These are phyloP conservation scores for Trichonephila inaurata DNA, from an alignment of 1,140 invertebrate species.

Conservation along the genomic window DNA sequence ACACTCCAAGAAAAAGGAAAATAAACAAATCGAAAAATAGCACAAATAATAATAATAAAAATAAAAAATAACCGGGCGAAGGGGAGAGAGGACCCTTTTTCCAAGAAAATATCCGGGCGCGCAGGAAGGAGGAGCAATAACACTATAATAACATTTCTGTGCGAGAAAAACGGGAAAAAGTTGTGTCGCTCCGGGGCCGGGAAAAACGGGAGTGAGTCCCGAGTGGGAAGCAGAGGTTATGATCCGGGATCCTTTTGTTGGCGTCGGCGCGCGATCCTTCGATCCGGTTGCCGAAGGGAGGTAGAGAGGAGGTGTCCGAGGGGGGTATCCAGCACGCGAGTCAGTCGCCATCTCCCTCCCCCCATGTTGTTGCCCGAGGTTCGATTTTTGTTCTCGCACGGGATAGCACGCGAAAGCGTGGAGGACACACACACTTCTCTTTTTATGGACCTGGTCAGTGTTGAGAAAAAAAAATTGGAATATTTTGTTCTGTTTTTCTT, in stretches of 20 bases:
- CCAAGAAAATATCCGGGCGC: conserved; percentile 22
- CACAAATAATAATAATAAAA: not conserved
- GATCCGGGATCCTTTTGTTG: conserved; percentile 62
- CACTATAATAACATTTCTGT: conserved; percentile 56
- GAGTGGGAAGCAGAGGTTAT: conserved; percentile 69
- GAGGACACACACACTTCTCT: not conserved
- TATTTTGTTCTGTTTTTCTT: not conserved
- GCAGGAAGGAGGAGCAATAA: conserved; percentile 26
- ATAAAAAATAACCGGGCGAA: not conserved
- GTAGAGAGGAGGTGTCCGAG: not conserved
- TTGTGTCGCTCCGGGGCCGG: conserved; percentile 27
- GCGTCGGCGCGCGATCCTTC: conserved; percentile 61
- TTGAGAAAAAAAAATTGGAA: not conserved
- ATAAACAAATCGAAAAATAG: not conserved
- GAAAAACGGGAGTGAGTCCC: conserved; percentile 60
- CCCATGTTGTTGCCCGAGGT: conserved; percentile 20
- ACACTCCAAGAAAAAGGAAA: not conserved
- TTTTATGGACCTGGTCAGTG: not conserved
- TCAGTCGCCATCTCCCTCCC: not conserved
- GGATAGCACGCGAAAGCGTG: not conserved
- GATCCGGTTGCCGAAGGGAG: conserved; percentile 4
- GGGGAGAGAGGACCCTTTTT: not conserved
- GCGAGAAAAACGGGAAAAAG: conserved; percentile 56
- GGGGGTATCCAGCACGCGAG: not conserved
- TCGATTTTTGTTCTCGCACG: conserved; percentile 57